phyloP scores from a whole-genome alignment of 1,140 invertebrate genomes.

The Potamilus streckersoni region DNA sequence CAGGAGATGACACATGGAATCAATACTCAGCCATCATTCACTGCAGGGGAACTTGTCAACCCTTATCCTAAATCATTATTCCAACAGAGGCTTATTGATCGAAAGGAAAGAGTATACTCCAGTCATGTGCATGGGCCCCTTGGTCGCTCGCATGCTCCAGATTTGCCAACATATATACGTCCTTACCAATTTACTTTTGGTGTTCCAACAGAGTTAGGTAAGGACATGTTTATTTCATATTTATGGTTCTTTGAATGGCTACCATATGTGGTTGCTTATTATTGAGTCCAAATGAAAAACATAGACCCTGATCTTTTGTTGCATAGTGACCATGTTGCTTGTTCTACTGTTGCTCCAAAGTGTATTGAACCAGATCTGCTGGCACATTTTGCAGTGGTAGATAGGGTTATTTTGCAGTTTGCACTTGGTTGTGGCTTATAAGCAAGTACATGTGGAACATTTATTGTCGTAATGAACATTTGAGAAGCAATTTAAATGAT shows the following conservation, averaged over 20 bases:
- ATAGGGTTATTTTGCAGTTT: not conserved
- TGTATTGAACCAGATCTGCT: too few relatives aligned
- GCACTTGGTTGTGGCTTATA: not conserved
- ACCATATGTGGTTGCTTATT: not conserved
- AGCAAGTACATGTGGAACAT: not conserved
- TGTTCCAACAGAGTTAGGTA: conserved; percentile 59
- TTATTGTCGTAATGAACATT: not conserved
- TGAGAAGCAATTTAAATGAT: not conserved
- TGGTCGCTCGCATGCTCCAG: conserved; percentile 58
- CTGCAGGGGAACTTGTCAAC: conserved; percentile 57
- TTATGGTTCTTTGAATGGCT: not conserved
- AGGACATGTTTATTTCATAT: conserved; percentile 3
- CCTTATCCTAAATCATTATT: conserved; percentile 62
- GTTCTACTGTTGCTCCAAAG: too few relatives aligned
- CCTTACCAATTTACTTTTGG: conserved; percentile 61
- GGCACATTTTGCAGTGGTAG: too few relatives aligned
- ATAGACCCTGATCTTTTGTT: too few relatives aligned
- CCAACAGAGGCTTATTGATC: conserved; percentile 55
- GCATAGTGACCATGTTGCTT: too few relatives aligned
- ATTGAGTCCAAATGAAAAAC: too few relatives aligned
- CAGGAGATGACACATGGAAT: conserved; percentile 64
- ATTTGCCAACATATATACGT: conserved; percentile 55
- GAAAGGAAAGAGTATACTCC: conserved; percentile 59
- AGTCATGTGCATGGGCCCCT: conserved; percentile 59
- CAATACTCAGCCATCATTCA: conserved; percentile 48